Conservation (phyloP, 1,140 invertebrate species). For the Penaeus chinensis region DNA sequence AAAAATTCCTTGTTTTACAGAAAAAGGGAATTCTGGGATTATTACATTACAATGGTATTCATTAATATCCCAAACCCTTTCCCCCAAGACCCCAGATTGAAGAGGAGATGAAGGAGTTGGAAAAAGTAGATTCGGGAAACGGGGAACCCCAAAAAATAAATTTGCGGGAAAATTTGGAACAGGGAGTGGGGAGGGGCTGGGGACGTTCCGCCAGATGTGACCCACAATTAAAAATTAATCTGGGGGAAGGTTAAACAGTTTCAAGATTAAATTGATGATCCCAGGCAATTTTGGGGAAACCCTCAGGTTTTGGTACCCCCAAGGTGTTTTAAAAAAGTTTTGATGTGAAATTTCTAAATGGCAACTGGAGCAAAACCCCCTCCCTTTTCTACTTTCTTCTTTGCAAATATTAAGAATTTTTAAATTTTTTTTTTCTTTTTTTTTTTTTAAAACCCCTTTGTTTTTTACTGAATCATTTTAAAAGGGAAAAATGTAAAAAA, state of each 20-base stretch:
- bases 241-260: slow-evolving; percentile 41
- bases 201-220: slow-evolving; percentile 31
- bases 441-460: too few species aligned
- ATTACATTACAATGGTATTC: background rate
- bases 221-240: slow-evolving; percentile 37
- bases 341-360: background rate
- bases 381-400: background rate
- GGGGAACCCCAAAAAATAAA: slow-evolving; percentile 31
- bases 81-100: slow-evolving; percentile 39
- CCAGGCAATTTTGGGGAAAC: slow-evolving; percentile 27
- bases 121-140: slow-evolving; percentile 22
- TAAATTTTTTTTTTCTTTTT: too few species aligned
- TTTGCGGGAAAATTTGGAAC: slow-evolving; percentile 28
- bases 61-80: background rate
- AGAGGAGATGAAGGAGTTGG: slow-evolving; percentile 27
- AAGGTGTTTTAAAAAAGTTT: background rate
- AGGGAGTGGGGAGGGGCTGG: slow-evolving; percentile 27
- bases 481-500: too few species aligned
- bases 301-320: slow-evolving; percentile 3
- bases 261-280: slow-evolving; percentile 36
- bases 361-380: background rate
- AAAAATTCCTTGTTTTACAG: too few species aligned
- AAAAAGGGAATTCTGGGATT: too few species aligned
- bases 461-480: too few species aligned
- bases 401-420: too few species aligned